Evolutionary conservation across 1,140 invertebrate species (phyloP), one percentile per base, ranked within the genome.

Genomic region (Stegodyphus mimosarum): DNA sequence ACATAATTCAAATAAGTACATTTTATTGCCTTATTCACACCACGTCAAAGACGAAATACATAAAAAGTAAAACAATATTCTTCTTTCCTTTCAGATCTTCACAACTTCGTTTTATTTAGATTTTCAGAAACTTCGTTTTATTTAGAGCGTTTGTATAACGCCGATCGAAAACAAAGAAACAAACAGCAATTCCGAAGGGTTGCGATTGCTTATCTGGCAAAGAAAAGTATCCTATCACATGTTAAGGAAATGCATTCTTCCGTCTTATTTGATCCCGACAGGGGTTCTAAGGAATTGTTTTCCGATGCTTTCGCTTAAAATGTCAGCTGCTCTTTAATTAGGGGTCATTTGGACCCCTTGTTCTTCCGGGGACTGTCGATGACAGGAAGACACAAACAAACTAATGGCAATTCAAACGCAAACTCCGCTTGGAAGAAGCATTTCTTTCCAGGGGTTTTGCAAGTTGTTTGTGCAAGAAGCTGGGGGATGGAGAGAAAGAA

Each of bases 271-370:
- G 50, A 84, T 84, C 64, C 73, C 81, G 4, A 49, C 73, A 60
- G 81, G 73, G 81, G 73, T 53, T 18, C 51, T 69, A 55, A 74
- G 33, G 73, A 73, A 81, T 81, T 73, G 81, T 84, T 84, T 84
- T 84, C 73, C 81, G 52, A 84, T 84, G 72, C 73, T 49, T 75
- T 33, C 60, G 70, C 72, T 76, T 76, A 53, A 84, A 84, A 84
- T 76, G 81, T 84, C 81, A 84, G 81, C 81, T 84, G 81, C 52
- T 66, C 81, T 76, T 84, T 84, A 84, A 84, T 84, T 84, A 76
- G 81, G 72, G 81, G 81, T 84, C 81, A 84, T 84, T 84, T 84
- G 71, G 73, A 76, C 72, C 73, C 81, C 69, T 63, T 73, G 79
- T 73, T 73, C 79, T 72, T 80, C 53, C 18, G 10, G 70, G 60